Conservation (phyloP, 1,140 invertebrate species). For the Drosophila mauritiana region DNA sequence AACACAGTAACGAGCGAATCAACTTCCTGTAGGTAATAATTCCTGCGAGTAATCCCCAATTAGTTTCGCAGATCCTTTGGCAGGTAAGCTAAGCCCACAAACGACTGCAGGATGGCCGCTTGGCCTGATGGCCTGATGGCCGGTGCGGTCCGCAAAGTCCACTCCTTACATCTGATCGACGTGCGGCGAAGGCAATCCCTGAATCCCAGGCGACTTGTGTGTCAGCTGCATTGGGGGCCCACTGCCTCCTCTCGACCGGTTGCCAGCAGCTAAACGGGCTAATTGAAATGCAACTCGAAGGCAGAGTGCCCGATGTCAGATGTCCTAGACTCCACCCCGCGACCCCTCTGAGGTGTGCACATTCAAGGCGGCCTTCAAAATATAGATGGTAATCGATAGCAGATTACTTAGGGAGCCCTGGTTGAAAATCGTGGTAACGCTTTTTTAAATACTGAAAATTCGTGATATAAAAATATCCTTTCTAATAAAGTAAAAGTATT, state of each 20-base stretch:
- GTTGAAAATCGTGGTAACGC: neutral
- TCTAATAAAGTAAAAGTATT: neutral
- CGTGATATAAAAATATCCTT: neutral
- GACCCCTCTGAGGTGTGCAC: slow-evolving; percentile 25
- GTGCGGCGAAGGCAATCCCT: slow-evolving; percentile 16
- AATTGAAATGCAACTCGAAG: slow-evolving; percentile 48
- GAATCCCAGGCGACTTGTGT: slow-evolving; percentile 8
- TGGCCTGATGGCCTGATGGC: neutral
- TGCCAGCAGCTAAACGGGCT: slow-evolving; percentile 30
- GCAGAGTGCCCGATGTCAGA: neutral
- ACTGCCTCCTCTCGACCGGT: neutral
- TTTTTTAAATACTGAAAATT: neutral
- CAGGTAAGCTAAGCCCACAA: slow-evolving; percentile 1
- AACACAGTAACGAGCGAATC: neutral
- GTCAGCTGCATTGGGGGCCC: slow-evolving; percentile 6
- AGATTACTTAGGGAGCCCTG: neutral
- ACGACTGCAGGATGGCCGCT: neutral
- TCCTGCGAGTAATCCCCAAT: neutral
- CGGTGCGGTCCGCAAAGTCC: slow-evolving; percentile 9
- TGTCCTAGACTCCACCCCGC: too few relatives aligned
- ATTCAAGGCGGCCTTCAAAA: neutral
- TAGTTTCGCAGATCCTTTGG: neutral
- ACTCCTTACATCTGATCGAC: slow-evolving; percentile 9
- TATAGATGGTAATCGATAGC: neutral
- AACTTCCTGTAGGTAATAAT: neutral